Evolutionary conservation across 2,113 vertebrate genomes (phyloP).

Genomic region (Coreoperca whiteheadi): DNA sequence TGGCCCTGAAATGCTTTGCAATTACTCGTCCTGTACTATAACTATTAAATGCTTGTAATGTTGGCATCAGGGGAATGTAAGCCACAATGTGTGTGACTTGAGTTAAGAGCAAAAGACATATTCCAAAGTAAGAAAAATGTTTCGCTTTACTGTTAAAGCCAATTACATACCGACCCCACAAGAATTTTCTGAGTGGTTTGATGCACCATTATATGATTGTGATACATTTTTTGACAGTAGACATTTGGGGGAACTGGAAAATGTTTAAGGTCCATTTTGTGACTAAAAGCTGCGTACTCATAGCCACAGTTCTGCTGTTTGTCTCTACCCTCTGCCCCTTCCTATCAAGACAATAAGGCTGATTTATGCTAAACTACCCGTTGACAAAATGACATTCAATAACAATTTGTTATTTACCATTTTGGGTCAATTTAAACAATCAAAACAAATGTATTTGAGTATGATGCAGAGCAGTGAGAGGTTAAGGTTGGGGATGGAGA

Average conservation of each 20-base stretch:
- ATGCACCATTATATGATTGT: background rate
- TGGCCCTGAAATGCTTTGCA: background rate
- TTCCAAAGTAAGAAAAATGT: background rate
- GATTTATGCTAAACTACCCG: background rate
- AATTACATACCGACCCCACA: background rate
- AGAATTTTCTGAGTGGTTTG: background rate
- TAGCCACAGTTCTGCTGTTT: background rate
- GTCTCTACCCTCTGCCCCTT: background rate
- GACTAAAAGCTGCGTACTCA: background rate
- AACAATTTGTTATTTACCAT: background rate
- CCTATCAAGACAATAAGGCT: conserved; percentile 2
- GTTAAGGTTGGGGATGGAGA: conserved; percentile 6
- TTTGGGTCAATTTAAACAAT: background rate
- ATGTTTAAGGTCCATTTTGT: background rate
- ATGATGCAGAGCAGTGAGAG: conserved; percentile 7
- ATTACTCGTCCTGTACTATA: background rate
- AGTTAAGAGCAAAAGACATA: background rate
- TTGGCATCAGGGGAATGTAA: conserved; percentile 9
- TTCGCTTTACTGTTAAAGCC: background rate
- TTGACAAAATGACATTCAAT: background rate
- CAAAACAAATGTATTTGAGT: background rate
- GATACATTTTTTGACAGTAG: background rate
- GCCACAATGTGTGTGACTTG: background rate
- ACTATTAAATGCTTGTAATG: conserved; percentile 17
- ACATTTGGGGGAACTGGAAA: conserved; percentile 1